Percentiles rank a stretch among this genome's conserved stretches.
Conservation (phyloP, 2,888 invertebrate species). For the Drosophila recens region DNA sequence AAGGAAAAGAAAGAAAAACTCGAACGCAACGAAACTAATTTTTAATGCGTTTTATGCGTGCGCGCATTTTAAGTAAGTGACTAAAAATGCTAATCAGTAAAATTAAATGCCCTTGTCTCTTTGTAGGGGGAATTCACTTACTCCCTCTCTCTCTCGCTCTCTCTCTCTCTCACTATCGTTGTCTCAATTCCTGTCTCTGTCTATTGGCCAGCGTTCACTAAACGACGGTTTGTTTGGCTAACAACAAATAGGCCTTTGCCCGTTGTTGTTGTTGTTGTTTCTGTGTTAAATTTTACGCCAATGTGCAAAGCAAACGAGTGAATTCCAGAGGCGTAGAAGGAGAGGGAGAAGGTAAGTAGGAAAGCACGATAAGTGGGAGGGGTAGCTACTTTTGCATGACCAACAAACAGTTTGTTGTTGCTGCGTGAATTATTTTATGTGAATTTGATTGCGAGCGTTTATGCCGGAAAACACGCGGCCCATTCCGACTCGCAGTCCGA, state of each 20-base stretch:
- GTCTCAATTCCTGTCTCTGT: conserved; percentile 11
- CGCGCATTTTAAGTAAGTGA: conserved; percentile 76
- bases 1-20: conserved; percentile 15
- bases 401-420: conserved; percentile 72
- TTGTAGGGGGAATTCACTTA: not conserved
- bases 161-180: not conserved
- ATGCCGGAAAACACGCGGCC: conserved; percentile 73
- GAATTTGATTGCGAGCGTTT: conserved; percentile 80
- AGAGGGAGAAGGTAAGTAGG: not conserved
- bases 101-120: conserved; percentile 68
- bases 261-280: conserved; percentile 30
- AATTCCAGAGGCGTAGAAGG: conserved; percentile 9
- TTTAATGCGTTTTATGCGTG: conserved; percentile 82
- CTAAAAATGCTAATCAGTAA: conserved; percentile 80
- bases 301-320: conserved; percentile 50
- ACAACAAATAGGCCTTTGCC: conserved; percentile 42
- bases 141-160: not conserved
- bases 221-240: conserved; percentile 74
- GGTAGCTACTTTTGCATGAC: conserved; percentile 60
- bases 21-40: conserved; percentile 53
- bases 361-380: not conserved
- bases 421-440: conserved; percentile 77
- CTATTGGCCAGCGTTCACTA: conserved; percentile 55
- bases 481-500: conserved; percentile 36
- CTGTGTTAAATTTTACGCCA: conserved; percentile 44